Evolutionary conservation across 2,888 invertebrate genomes (phyloP), one percentile per base, ranked within the genome.

Genomic region (Luperina nickerlii): DNA sequence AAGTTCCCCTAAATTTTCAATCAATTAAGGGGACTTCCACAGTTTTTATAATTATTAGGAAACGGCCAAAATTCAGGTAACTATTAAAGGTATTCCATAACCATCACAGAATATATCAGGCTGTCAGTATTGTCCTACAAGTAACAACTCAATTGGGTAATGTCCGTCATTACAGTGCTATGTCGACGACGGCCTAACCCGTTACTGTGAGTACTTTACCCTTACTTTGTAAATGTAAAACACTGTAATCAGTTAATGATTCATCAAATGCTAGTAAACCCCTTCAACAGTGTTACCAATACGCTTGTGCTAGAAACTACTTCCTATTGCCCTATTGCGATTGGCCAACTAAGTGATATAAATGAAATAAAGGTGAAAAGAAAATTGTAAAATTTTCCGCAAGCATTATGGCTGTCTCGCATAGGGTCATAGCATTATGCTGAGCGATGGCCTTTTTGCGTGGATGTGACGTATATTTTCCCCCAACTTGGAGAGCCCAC

Each of bases 151-250:
- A 63, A 80, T 69, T 84, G 54, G 32, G 27, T 76, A 74, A 84
- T 51, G 24, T 7, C 9, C 27, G 20, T 63, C 57, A 83, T 76
- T 73, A 66, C n/a, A 66, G 45, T 48, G 57, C 57, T 71, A 83
- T 67, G 62, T 32, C 32, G 32, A 57, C 65, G 54, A 69, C 51
- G 54, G 63, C 38, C 62, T 67, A 84, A 74, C 67, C 48, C 32
- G 69, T 67, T 63, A 27, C 67, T 65, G 63, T 76, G 5, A 24
- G 11, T 45, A 54, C 11, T 66, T 66, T 32, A 84, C 79, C 83
- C 74, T 72, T 81, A 84, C 81, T 67, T 76, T 76, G 83, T 83
- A 76, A 62, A 65, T 48, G 5, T 48, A 48, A 48, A 38, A 78
- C 73, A 69, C 7, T 82, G 66, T 78, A 78, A 72, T 73, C 38